phyloP scores from a whole-genome alignment of 1,140 invertebrate species.

The Brachionus paranguensis region DNA sequence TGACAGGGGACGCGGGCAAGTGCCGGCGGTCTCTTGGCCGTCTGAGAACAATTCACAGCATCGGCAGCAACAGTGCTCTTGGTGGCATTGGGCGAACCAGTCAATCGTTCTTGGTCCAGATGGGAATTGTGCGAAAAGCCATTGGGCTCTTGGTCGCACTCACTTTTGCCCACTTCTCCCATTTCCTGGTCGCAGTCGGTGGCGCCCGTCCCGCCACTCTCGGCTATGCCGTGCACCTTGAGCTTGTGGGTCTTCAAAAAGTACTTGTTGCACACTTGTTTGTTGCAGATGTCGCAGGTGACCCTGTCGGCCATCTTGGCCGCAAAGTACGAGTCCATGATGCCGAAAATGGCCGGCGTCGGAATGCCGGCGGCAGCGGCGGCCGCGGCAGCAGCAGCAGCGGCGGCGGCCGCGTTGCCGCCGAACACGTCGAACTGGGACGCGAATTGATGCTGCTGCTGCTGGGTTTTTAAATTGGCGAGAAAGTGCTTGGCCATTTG shows the following conservation, averaged over 20 bases:
- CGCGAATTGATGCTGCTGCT: constrained; percentile 19
- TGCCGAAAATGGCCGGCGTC: constrained; percentile 29
- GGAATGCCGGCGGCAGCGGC: constrained; percentile 31
- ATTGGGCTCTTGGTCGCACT: background rate
- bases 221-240: constrained; percentile 87
- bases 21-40: background rate
- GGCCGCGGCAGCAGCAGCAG: constrained; percentile 24
- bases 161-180: constrained; percentile 4
- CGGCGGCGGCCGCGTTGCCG: constrained; percentile 23
- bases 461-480: background rate
- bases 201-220: background rate
- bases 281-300: constrained; percentile 96
- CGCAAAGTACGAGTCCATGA: constrained; percentile 42
- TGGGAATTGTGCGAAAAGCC: background rate
- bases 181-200: background rate
- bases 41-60: background rate
- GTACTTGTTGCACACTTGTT: constrained; percentile 93
- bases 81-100: background rate
- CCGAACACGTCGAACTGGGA: constrained; percentile 32
- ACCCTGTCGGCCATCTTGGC: constrained; percentile 59
- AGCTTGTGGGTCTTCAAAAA: constrained; percentile 99
- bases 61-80: background rate
- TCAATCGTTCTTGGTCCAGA: background rate
- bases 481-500: background rate
- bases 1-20: background rate